Evolutionary conservation across 30 jellyfish, hydroid and myxozoan genomes (phyloP).

Genomic region (Chrysaora quinquecirrha): DNA sequence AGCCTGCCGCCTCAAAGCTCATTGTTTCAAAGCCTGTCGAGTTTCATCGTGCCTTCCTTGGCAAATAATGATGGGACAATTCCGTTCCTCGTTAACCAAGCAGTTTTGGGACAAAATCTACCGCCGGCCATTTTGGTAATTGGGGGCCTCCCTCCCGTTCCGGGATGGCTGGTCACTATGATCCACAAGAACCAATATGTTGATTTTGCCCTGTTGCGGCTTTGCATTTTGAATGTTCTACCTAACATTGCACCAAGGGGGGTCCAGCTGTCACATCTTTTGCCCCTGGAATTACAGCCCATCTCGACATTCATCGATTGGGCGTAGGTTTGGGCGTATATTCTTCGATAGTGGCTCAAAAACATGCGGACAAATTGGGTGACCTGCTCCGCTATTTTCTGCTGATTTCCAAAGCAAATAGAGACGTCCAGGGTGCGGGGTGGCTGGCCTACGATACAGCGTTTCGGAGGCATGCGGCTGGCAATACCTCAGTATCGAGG

Average conservation of each 20-base stretch:
- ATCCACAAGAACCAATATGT: not conserved
- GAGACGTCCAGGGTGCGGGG: not conserved
- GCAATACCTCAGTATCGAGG: not conserved
- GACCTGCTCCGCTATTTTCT: too few relatives aligned
- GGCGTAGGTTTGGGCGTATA: not conserved
- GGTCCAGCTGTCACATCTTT: not conserved
- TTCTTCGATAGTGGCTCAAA: not conserved
- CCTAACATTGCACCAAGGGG: not conserved
- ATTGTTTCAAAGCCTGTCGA: too few relatives aligned
- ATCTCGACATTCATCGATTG: not conserved
- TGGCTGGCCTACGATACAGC: too few relatives aligned
- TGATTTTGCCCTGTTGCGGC: not conserved
- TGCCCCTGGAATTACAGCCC: not conserved
- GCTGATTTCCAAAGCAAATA: not conserved
- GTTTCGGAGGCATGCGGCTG: not conserved
- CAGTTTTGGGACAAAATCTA: not conserved
- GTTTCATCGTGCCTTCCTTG: too few relatives aligned
- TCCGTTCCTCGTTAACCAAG: too few relatives aligned
- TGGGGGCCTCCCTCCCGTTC: not conserved
- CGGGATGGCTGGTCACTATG: not conserved
- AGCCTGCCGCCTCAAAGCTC: too few relatives aligned
- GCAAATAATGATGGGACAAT: too few relatives aligned
- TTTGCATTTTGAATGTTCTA: not conserved
- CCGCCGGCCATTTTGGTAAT: not conserved
- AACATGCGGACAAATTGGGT: not conserved